Conservation (phyloP, 2,888 invertebrate species). For the Blastobasis lacticolella region DNA sequence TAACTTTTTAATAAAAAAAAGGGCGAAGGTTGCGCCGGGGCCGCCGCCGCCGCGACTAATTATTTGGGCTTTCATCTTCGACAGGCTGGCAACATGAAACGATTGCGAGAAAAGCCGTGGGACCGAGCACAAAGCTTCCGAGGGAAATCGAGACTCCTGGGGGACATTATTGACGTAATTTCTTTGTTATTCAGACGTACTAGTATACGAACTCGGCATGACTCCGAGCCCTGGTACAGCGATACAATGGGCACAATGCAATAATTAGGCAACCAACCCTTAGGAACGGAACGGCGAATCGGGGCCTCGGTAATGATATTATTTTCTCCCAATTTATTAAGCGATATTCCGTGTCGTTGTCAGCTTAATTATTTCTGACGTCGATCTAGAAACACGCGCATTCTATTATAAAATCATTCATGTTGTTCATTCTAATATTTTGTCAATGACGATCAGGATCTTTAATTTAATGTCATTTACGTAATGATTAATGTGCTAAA, state of each 20-base stretch:
- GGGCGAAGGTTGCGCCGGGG: constrained; percentile 16
- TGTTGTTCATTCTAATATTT: no score
- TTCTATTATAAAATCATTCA: no score
- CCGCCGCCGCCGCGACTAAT: constrained; percentile 36
- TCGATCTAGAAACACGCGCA: no score
- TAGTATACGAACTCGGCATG: constrained; percentile 3
- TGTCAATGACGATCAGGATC: no score
- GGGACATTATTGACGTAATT: constrained; percentile 37
- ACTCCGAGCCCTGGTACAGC: constrained; percentile 1
- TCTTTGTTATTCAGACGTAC: constrained; percentile 41
- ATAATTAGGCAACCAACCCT: no score
- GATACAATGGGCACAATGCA: background rate
- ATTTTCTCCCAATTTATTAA: no score
- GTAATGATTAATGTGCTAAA: no score
- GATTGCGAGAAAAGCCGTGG: constrained; percentile 41
- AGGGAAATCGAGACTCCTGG: constrained; percentile 44
- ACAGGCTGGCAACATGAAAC: constrained; percentile 37
- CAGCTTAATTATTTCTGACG: no score
- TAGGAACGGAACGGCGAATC: no score
- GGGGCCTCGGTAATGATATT: no score
- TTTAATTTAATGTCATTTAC: no score
- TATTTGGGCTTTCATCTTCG: constrained; percentile 52
- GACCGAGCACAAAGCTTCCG: constrained; percentile 44
- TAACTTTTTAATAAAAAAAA: constrained; percentile 1
- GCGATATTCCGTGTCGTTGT: no score